These are phyloP conservation scores for Scylla paramamosain DNA, from an alignment of 1,140 invertebrate species.

Conservation along the genomic window DNA sequence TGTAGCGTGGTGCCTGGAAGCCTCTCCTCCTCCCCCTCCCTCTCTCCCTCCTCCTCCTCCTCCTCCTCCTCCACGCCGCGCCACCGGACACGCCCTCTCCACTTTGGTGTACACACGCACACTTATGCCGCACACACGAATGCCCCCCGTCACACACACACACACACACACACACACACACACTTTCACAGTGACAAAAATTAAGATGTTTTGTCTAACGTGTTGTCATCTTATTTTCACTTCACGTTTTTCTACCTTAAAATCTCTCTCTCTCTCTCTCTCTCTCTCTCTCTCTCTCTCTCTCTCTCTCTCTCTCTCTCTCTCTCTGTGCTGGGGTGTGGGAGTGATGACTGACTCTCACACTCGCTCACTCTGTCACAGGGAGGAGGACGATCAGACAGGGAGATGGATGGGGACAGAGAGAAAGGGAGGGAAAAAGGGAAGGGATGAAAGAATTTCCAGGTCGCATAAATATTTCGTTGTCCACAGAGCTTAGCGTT, in stretches of 20 bases:
- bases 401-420: slow-evolving; percentile 3
- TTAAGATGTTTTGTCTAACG: too few relatives aligned
- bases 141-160: slow-evolving; percentile 27
- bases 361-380: slow-evolving; percentile 16
- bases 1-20: not conserved
- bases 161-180: not conserved
- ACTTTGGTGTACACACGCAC: slow-evolving; percentile 30
- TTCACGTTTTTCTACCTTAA: not conserved
- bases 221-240: not conserved
- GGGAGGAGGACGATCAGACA: not conserved
- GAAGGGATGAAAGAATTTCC: slow-evolving; percentile 8
- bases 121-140: not conserved
- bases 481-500: slow-evolving; percentile 11
- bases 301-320: slow-evolving; percentile 30
- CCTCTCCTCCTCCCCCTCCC: not conserved
- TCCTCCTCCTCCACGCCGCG: not conserved
- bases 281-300: slow-evolving; percentile 51
- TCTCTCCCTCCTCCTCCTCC: not conserved
- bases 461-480: slow-evolving; percentile 23
- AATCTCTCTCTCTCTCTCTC: slow-evolving; percentile 54
- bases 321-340: not conserved
- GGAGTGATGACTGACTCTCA: not conserved
- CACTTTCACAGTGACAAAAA: too few relatives aligned
- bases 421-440: not conserved
- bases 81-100: not conserved